Conservation (phyloP, 2,888 invertebrate genomes). For the Oligia latruncula region DNA sequence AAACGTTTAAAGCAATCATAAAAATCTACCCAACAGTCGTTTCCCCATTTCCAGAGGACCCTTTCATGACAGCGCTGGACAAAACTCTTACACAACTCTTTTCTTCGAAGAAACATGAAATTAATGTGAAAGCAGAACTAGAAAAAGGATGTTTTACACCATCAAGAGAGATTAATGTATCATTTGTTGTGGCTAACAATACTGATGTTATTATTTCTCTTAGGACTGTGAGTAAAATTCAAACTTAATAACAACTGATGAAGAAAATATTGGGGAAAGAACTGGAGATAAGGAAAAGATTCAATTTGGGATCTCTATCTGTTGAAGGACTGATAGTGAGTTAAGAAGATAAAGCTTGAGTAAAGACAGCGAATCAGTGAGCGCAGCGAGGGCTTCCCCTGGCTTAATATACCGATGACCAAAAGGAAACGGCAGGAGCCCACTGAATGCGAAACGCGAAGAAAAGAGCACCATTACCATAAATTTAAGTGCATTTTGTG, state of each 20-base stretch:
- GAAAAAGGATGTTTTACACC: slow-evolving; percentile 46
- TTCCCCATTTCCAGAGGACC: slow-evolving; percentile 39
- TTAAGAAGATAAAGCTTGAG: background rate
- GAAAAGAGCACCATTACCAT: background rate
- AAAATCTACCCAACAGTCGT: slow-evolving; percentile 47
- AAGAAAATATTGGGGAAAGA: background rate
- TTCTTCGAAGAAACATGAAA: slow-evolving; percentile 45
- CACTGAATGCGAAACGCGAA: background rate
- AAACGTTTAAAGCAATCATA: slow-evolving; percentile 35
- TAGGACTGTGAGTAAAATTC: slow-evolving; percentile 35
- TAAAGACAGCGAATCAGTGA: slow-evolving; percentile 7
- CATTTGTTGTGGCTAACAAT: slow-evolving; percentile 50
- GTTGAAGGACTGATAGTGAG: slow-evolving; percentile 11
- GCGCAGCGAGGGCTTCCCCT: slow-evolving; percentile 1
- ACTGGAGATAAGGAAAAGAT: background rate
- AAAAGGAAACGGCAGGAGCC: background rate
- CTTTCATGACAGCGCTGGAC: slow-evolving; percentile 31
- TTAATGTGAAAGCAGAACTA: slow-evolving; percentile 38
- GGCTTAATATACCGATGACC: background rate
- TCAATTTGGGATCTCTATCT: slow-evolving; percentile 8
- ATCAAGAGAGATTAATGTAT: slow-evolving; percentile 47
- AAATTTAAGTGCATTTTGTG: background rate
- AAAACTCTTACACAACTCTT: slow-evolving; percentile 42
- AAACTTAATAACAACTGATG: background rate
- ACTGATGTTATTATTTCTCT: slow-evolving; percentile 43